These are phyloP conservation scores for Monopterus albus DNA, from an alignment of 2,113 vertebrate genomes.

Conservation along the genomic window DNA sequence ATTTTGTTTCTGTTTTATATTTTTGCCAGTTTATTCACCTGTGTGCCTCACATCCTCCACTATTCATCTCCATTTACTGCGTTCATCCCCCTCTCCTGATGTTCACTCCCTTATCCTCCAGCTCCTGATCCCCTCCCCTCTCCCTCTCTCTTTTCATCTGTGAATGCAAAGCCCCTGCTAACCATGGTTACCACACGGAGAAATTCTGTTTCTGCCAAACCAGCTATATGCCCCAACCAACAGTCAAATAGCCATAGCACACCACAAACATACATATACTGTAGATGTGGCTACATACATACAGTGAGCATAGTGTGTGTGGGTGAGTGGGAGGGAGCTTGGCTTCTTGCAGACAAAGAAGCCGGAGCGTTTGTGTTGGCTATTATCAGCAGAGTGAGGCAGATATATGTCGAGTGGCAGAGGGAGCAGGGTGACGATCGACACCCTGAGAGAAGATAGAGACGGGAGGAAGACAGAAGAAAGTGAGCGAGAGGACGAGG, in stretches of 20 bases:
- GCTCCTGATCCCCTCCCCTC: constrained; percentile 24
- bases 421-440: constrained; percentile 73
- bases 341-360: constrained; percentile 91
- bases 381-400: constrained; percentile 92
- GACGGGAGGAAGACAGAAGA: constrained; percentile 83
- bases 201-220: constrained; percentile 67
- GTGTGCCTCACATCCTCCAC: constrained; percentile 27
- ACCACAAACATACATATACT: constrained; percentile 24
- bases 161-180: constrained; percentile 54
- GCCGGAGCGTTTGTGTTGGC: constrained; percentile 92
- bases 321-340: constrained; percentile 87
- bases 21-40: constrained; percentile 22
- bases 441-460: constrained; percentile 84
- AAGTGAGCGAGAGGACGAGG: constrained; percentile 76
- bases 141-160: constrained; percentile 45
- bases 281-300: constrained; percentile 29
- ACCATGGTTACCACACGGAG: constrained; percentile 67
- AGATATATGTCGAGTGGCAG: constrained; percentile 80
- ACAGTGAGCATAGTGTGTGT: constrained; percentile 84
- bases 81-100: constrained; percentile 22
- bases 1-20: no score
- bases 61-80: constrained; percentile 39
- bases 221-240: constrained; percentile 17
- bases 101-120: constrained; percentile 42
- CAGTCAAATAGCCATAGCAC: constrained; percentile 24